phyloP scores from a whole-genome alignment of 2,888 invertebrate genomes.

The Macropis europaea region DNA sequence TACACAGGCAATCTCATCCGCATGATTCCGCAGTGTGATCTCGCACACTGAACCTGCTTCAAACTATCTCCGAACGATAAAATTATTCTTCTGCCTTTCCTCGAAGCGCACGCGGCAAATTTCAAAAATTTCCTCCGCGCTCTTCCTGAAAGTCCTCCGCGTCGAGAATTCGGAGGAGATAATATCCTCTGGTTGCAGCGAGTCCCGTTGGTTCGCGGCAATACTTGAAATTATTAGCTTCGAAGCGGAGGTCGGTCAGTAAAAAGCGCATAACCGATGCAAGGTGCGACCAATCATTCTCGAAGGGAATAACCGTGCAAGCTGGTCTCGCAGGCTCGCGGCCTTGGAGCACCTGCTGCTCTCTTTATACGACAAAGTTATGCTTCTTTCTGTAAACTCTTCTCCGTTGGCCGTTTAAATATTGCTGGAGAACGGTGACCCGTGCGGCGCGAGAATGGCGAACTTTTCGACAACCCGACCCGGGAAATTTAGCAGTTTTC shows the following conservation, averaged over 20 bases:
- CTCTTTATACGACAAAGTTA: slow-evolving; percentile 37
- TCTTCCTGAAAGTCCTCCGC: too few relatives aligned
- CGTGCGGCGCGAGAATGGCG: not conserved
- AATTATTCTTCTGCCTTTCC: too few relatives aligned
- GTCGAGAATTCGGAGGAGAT: not conserved
- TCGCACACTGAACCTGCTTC: too few relatives aligned
- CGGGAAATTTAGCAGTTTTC: slow-evolving; percentile 33
- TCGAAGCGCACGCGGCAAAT: too few relatives aligned
- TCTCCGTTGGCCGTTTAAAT: slow-evolving; percentile 31
- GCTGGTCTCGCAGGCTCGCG: slow-evolving; percentile 39
- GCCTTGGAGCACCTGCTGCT: slow-evolving; percentile 59
- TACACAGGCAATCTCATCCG: too few relatives aligned
- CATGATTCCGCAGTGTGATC: too few relatives aligned
- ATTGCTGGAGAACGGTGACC: slow-evolving; percentile 44
- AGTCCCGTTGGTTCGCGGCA: slow-evolving; percentile 9
- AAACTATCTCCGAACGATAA: too few relatives aligned
- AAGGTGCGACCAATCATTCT: slow-evolving; percentile 65
- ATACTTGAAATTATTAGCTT: slow-evolving; percentile 57
- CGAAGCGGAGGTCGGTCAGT: slow-evolving; percentile 32
- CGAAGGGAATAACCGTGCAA: slow-evolving; percentile 58
- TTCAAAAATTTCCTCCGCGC: too few relatives aligned
- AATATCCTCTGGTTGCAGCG: not conserved
- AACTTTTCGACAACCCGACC: slow-evolving; percentile 16
- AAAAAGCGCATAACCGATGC: slow-evolving; percentile 63
- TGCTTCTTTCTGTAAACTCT: slow-evolving; percentile 20